A percentile compares a stretch with the other conserved stretches of the same genome.
Conservation (phyloP, 2,888 invertebrate species). For the Isotomurus palustris region DNA sequence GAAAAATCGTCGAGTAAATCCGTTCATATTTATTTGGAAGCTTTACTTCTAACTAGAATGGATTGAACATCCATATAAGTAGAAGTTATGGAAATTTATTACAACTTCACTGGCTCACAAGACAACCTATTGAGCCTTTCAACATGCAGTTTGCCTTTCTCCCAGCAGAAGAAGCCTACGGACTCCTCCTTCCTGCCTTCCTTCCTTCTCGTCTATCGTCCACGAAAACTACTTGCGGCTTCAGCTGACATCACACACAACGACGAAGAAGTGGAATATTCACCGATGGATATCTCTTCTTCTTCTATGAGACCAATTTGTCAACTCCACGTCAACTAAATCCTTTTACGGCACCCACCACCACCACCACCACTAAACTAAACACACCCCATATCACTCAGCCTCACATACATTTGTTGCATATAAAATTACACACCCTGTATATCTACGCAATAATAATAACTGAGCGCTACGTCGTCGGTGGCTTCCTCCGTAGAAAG, state of each 20-base stretch:
- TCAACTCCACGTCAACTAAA: conserved; percentile 35
- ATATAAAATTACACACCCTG: too few species aligned
- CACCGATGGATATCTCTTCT: conserved; percentile 1
- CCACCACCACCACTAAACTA: too few species aligned
- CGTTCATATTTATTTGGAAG: conserved; percentile 16
- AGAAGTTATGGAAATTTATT: conserved; percentile 22
- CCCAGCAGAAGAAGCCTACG: background rate
- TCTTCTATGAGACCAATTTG: conserved; percentile 33
- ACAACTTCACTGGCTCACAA: conserved; percentile 14
- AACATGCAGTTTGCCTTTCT: conserved; percentile 25
- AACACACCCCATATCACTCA: too few species aligned
- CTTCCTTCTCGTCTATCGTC: background rate
- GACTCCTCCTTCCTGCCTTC: background rate
- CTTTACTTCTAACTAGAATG: background rate
- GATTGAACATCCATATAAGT: background rate
- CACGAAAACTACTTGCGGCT: background rate
- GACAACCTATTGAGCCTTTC: conserved; percentile 34
- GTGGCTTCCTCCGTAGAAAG: too few species aligned
- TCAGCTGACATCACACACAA: background rate
- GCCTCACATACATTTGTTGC: too few species aligned
- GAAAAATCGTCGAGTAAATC: conserved; percentile 37
- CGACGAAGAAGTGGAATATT: background rate
- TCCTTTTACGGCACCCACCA: too few species aligned
- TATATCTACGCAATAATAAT: too few species aligned
- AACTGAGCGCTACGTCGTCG: too few species aligned